These are phyloP conservation scores for Amblyjoppa proteus DNA, from an alignment of 2,888 invertebrate genomes.

Conservation along the genomic window DNA sequence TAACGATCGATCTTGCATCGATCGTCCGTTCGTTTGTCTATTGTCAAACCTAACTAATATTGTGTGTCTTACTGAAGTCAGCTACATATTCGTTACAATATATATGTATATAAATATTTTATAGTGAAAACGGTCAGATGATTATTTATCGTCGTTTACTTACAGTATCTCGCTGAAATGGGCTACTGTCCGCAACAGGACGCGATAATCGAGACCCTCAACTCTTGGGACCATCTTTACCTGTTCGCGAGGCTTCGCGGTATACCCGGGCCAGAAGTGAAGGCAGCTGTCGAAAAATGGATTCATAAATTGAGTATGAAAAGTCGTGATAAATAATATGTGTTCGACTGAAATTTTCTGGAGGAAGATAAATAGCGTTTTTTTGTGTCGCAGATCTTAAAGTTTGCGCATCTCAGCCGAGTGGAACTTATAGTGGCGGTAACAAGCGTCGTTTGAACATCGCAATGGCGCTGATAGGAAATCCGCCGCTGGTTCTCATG, in stretches of 20 bases:
- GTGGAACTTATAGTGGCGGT: constrained; percentile 89
- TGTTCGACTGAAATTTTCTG: not conserved
- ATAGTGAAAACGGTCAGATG: not conserved
- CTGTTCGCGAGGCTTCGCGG: constrained; percentile 92
- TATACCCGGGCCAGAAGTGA: constrained; percentile 84
- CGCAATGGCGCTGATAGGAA: constrained; percentile 91
- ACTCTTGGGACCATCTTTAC: constrained; percentile 90
- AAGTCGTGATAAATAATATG: not conserved
- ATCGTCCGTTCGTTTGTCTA: too few species aligned
- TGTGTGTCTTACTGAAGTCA: too few species aligned
- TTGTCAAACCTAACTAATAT: too few species aligned
- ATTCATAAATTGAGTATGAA: constrained; percentile 86
- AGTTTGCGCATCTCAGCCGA: constrained; percentile 80
- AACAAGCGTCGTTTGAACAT: constrained; percentile 92
- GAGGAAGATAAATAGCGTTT: not conserved
- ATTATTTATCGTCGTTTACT: not conserved
- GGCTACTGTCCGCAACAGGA: constrained; percentile 97
- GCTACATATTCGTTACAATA: too few species aligned
- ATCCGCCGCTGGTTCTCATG: constrained; percentile 89
- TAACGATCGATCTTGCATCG: too few species aligned
- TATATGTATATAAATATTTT: not conserved
- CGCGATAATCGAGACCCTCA: constrained; percentile 92
- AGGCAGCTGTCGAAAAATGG: constrained; percentile 87
- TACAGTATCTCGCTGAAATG: constrained; percentile 90
- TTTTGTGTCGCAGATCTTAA: constrained; percentile 77